Conservation (phyloP, 2,888 invertebrate species). For the Drosophila maculinotata region DNA sequence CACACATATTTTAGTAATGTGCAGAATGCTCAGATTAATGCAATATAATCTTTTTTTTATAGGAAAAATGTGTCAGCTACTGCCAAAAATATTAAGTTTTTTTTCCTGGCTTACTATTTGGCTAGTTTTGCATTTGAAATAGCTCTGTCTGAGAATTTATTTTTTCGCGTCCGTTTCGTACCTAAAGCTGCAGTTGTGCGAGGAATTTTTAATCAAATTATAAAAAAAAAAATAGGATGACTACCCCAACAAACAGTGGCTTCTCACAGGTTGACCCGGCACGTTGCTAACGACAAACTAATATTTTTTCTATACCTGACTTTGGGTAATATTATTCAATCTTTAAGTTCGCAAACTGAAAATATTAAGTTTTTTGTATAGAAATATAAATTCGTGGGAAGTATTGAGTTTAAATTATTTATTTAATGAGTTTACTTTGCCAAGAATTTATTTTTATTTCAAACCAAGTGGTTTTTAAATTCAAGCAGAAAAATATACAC, state of each 20-base stretch:
- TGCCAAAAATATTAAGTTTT: too few species aligned
- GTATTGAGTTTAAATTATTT: too few species aligned
- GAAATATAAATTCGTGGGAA: too few species aligned
- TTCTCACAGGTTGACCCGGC: conserved; percentile 33
- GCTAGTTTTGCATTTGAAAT: conserved; percentile 8
- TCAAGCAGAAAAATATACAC: too few species aligned
- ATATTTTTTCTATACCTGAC: conserved; percentile 1
- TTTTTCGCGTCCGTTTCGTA: conserved; percentile 6
- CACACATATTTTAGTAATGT: conserved; percentile 2
- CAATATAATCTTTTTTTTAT: background rate
- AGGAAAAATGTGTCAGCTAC: background rate
- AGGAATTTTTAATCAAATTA: conserved; percentile 60
- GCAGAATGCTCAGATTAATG: conserved; percentile 2
- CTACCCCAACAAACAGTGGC: conserved; percentile 2
- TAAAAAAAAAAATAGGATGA: conserved; percentile 17
- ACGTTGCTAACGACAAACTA: conserved; percentile 12
- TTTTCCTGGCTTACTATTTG: too few species aligned
- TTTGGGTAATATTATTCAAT: background rate
- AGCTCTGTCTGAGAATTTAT: conserved; percentile 18
- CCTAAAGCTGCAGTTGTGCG: conserved; percentile 40
- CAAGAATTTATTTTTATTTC: too few species aligned
- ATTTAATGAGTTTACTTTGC: too few species aligned
- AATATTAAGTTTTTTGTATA: background rate
- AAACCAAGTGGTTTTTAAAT: too few species aligned
- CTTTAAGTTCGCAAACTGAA: background rate